These are phyloP conservation scores for Myotis davidii DNA, from an alignment of 2,113 vertebrate species.

Conservation along the genomic window DNA sequence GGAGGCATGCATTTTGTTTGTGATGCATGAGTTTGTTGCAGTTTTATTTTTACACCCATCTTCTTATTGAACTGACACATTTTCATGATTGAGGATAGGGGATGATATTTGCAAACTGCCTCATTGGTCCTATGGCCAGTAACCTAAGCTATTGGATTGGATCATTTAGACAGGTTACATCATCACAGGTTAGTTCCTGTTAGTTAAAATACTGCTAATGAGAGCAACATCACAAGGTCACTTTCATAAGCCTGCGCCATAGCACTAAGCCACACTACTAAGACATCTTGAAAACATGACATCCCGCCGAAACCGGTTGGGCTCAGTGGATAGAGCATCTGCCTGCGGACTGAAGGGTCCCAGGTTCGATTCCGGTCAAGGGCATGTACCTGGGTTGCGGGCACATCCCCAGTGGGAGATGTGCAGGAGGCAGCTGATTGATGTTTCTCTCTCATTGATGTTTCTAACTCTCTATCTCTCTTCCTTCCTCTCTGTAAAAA, in stretches of 20 bases:
- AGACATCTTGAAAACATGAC: conserved; percentile 47
- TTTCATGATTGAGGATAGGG: conserved; percentile 9
- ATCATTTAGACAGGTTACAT: background rate
- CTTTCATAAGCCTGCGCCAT: conserved; percentile 22
- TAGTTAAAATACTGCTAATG: conserved; percentile 22
- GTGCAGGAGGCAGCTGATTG: no score
- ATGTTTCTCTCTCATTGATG: no score
- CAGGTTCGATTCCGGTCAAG: no score
- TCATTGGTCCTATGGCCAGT: background rate
- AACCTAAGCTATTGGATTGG: background rate
- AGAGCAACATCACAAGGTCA: background rate
- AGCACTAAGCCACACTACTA: background rate
- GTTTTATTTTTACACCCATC: conserved; percentile 23
- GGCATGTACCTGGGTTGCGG: no score
- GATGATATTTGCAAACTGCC: conserved; percentile 8
- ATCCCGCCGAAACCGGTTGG: no score
- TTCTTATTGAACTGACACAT: conserved; percentile 19
- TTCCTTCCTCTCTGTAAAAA: no score
- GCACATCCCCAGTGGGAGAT: no score
- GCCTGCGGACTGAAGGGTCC: no score
- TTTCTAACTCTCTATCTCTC: no score
- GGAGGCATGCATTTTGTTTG: background rate
- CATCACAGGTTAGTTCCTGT: conserved; percentile 13
- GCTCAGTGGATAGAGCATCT: no score
- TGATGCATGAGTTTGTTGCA: conserved; percentile 15